These are phyloP conservation scores for Calliopum simillimum DNA, from an alignment of 2,888 invertebrate species.

Conservation along the genomic window DNA sequence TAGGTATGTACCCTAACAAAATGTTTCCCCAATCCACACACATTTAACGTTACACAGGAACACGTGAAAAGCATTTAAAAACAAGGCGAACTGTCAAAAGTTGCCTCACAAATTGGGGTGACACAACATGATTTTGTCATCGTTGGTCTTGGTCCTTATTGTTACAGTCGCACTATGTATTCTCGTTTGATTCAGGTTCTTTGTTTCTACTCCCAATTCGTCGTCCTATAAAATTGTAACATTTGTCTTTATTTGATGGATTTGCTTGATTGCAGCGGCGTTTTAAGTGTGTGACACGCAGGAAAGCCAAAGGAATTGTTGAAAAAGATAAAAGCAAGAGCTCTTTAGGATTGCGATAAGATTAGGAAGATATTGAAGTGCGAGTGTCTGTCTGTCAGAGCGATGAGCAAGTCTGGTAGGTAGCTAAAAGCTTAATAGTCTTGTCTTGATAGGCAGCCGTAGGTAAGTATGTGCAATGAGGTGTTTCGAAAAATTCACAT, in stretches of 20 bases:
- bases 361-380: too few species aligned
- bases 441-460: background rate
- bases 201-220: background rate
- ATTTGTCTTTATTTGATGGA: conserved; percentile 10
- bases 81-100: conserved; percentile 8
- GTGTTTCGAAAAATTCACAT: too few species aligned
- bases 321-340: too few species aligned
- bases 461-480: too few species aligned
- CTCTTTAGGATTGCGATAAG: too few species aligned
- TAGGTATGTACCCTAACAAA: background rate
- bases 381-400: too few species aligned
- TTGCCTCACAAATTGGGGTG: background rate
- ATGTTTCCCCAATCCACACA: background rate
- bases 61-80: conserved; percentile 15
- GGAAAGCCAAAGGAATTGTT: too few species aligned
- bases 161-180: too few species aligned
- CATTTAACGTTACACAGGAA: background rate
- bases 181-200: background rate
- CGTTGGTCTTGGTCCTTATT: too few species aligned
- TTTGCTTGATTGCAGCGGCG: background rate
- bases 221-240: conserved; percentile 2
- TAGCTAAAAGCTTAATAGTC: too few species aligned
- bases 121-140: background rate
- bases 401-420: too few species aligned
- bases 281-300: too few species aligned